These are phyloP conservation scores for Cepphus grylle DNA, from an alignment of 2,113 vertebrate species.

Conservation along the genomic window DNA sequence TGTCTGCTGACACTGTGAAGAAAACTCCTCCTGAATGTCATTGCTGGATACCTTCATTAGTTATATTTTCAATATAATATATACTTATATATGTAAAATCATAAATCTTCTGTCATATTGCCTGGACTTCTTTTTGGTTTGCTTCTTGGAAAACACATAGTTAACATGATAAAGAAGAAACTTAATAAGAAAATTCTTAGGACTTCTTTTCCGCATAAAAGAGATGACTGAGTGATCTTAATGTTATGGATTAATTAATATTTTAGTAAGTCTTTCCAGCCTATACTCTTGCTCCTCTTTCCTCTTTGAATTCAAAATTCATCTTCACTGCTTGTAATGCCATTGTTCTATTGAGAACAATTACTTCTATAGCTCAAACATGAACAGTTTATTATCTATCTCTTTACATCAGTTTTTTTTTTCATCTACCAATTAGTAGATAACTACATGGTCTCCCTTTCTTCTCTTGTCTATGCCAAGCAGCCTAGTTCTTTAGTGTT, in stretches of 20 bases:
- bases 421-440: not conserved
- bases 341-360: not conserved
- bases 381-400: not conserved
- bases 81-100: not conserved
- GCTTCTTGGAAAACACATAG: not conserved
- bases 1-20: not conserved
- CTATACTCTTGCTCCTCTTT: not conserved
- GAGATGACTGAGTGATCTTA: not conserved
- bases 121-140: not conserved
- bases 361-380: not conserved
- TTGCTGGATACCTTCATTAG: not conserved
- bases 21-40: not conserved
- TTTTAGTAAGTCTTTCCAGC: not conserved
- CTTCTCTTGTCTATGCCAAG: not conserved
- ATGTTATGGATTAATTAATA: not conserved
- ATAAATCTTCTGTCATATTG: not conserved
- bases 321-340: not conserved
- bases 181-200: not conserved
- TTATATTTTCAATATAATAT: not conserved
- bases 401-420: not conserved
- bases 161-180: not conserved
- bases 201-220: not conserved
- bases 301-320: not conserved
- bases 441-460: not conserved
- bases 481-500: not conserved